phyloP scores from a whole-genome alignment of 1,140 invertebrate species.

The Sinonovacula constricta region DNA sequence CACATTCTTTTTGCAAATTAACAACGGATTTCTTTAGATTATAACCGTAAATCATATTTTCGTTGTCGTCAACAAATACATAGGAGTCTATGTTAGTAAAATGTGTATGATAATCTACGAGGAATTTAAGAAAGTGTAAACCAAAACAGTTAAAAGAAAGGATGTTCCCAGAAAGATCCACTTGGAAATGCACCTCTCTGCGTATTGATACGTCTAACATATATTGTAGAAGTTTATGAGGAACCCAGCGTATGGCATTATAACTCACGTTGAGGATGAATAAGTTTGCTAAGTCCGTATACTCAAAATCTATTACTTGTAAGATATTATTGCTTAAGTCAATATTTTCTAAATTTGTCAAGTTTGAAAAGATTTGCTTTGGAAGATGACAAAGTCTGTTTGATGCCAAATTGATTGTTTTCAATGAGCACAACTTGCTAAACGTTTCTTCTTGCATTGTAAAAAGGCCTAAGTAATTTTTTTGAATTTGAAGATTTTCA shows the following conservation, averaged over 20 bases:
- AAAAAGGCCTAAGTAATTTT: slow-evolving; percentile 22
- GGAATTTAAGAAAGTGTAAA: background rate
- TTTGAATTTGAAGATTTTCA: slow-evolving; percentile 21
- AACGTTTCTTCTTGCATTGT: background rate
- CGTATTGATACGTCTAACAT: too few species aligned
- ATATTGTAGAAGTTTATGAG: too few species aligned
- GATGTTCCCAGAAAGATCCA: slow-evolving; percentile 24
- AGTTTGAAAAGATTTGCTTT: background rate
- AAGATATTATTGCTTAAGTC: too few species aligned
- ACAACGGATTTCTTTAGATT: background rate
- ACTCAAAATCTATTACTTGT: too few species aligned
- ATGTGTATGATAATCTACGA: background rate
- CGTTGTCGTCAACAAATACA: background rate
- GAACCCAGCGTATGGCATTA: too few species aligned
- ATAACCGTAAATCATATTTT: background rate
- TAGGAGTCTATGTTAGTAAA: background rate
- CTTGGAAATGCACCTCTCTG: background rate
- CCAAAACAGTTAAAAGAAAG: background rate
- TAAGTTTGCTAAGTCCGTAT: too few species aligned
- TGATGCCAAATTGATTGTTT: slow-evolving; percentile 19
- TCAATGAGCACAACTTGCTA: background rate
- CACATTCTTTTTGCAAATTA: background rate
- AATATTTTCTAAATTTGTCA: too few species aligned
- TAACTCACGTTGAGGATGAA: too few species aligned
- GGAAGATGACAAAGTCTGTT: slow-evolving; percentile 3